Conservation (phyloP, 2,113 vertebrate species). For the Vulpes ferrilata region DNA sequence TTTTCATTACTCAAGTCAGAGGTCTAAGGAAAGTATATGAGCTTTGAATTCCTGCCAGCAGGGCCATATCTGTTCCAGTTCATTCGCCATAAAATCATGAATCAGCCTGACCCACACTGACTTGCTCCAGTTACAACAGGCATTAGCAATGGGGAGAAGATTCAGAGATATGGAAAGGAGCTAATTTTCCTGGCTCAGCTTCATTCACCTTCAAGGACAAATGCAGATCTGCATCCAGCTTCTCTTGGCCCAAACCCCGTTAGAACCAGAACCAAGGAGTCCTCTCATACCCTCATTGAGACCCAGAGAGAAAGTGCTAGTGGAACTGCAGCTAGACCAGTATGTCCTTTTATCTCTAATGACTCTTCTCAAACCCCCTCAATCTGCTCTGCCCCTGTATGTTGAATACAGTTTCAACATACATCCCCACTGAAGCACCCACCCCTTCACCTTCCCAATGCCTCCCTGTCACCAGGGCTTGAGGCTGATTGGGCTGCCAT, state of each 20-base stretch:
- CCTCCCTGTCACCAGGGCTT: neutral
- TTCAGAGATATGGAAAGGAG: neutral
- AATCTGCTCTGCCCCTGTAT: rapidly evolving
- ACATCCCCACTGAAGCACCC: too few relatives aligned
- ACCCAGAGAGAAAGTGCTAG: neutral
- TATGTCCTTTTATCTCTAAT: neutral
- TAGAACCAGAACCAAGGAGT: neutral
- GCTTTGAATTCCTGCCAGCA: slow-evolving; percentile 52
- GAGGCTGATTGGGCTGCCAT: rapidly evolving
- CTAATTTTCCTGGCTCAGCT: neutral
- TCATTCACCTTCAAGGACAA: neutral
- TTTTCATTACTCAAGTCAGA: slow-evolving; percentile 62
- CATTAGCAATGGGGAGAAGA: neutral
- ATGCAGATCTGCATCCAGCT: neutral
- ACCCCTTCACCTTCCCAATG: neutral
- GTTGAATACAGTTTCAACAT: neutral
- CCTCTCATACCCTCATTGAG: rapidly evolving
- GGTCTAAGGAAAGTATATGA: slow-evolving; percentile 40
- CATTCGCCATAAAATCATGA: neutral
- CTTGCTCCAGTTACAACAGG: neutral
- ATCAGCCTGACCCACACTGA: neutral
- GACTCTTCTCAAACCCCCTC: neutral
- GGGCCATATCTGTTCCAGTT: neutral
- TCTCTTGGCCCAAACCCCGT: neutral
- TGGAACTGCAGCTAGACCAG: rapidly evolving